These are phyloP conservation scores for Parotocinclus haroldoi DNA, from an alignment of 2,797 vertebrate species.

Conservation along the genomic window DNA sequence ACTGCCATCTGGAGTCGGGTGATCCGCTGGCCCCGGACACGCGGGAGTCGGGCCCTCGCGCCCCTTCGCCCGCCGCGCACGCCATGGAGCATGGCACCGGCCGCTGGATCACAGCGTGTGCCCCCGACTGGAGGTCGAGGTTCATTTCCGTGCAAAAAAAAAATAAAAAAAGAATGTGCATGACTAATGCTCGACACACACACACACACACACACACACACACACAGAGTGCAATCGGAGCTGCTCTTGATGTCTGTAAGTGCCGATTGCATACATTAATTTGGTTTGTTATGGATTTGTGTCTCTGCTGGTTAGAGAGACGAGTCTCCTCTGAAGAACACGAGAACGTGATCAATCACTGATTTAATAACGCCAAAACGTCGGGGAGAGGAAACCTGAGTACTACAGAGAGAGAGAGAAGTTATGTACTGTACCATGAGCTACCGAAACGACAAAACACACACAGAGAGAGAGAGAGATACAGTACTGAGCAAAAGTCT, in stretches of 20 bases:
- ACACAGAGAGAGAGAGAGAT: no score
- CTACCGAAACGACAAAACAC: no score
- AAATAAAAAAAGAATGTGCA: constrained; percentile 38
- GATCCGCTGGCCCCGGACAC: constrained; percentile 56
- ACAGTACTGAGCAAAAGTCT: no score
- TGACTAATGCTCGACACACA: constrained; percentile 49
- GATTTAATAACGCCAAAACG: no score
- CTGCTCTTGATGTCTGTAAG: background rate
- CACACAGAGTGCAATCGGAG: background rate
- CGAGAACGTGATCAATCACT: no score
- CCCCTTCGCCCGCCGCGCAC: constrained; percentile 56
- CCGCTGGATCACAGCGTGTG: constrained; percentile 47
- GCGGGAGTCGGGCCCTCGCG: constrained; percentile 53
- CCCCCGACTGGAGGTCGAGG: constrained; percentile 38
- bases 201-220: constrained; percentile 11
- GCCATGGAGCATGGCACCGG: constrained; percentile 47
- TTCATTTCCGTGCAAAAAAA: constrained; percentile 49
- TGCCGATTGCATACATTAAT: constrained; percentile 66
- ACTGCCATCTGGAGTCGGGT: constrained; percentile 72
- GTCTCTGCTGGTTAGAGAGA: constrained; percentile 61
- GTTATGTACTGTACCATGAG: no score
- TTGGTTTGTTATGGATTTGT: constrained; percentile 68
- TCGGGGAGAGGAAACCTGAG: no score
- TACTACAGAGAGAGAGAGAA: no score
- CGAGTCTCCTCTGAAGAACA: constrained; percentile 2